A percentile compares a stretch with the other conserved stretches of the same genome.
These are phyloP conservation scores for Pseudococcus viburni DNA, from an alignment of 2,888 invertebrate genomes.

Conservation along the genomic window DNA sequence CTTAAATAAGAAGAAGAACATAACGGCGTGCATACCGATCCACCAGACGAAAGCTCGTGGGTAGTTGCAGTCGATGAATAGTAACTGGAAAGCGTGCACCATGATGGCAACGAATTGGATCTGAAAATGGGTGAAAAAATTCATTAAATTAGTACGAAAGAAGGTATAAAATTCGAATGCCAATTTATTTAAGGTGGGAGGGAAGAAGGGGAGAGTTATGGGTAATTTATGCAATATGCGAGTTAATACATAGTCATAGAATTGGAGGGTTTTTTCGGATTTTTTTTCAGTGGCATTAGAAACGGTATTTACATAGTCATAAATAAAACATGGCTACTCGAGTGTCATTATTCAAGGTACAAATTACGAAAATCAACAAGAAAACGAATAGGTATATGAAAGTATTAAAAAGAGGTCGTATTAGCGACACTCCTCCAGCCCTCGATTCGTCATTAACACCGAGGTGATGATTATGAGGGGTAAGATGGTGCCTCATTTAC, in stretches of 20 bases:
- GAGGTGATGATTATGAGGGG: too few species aligned
- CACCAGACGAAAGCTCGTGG: conserved; percentile 95
- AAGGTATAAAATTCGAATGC: not conserved
- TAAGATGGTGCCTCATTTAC: too few species aligned
- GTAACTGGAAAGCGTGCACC: conserved; percentile 92
- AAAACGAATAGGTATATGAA: not conserved
- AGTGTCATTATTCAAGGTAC: not conserved
- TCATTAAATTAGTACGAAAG: not conserved
- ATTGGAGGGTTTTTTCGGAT: not conserved
- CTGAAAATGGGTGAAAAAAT: conserved; percentile 72
- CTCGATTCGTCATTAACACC: too few species aligned
- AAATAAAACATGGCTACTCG: not conserved
- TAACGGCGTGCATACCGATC: conserved; percentile 95
- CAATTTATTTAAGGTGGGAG: not conserved
- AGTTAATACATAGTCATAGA: not conserved
- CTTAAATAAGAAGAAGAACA: conserved; percentile 96
- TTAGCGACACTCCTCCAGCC: not conserved
- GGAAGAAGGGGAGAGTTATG: too few species aligned
- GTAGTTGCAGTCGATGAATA: conserved; percentile 93
- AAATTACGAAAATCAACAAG: not conserved
- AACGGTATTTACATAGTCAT: conserved; percentile 14
- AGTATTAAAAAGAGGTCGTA: not conserved
- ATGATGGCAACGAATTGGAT: conserved; percentile 91
- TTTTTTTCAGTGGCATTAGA: conserved; percentile 19
- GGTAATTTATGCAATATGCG: not conserved